Evolutionary conservation across 2,888 invertebrate genomes (phyloP).

Genomic region (Halocaridina rubra): DNA sequence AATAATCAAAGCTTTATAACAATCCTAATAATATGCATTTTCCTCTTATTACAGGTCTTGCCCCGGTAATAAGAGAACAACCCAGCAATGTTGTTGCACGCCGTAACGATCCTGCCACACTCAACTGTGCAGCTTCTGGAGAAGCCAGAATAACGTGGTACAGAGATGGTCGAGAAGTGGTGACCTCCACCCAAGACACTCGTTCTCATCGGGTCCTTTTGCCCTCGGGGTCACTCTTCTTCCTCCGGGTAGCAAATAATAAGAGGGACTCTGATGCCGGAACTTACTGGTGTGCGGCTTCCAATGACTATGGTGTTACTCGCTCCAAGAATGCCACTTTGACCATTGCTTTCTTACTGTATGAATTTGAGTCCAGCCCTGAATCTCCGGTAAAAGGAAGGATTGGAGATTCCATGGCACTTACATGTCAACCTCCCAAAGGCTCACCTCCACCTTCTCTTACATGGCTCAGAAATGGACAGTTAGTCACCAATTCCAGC

Average conservation of each 20-base stretch:
- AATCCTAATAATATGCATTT: too few species aligned
- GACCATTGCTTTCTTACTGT: conserved; percentile 94
- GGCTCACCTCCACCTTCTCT: conserved; percentile 95
- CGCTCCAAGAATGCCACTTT: conserved; percentile 93
- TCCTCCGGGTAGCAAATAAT: conserved; percentile 92
- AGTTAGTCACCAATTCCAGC: conserved; percentile 64
- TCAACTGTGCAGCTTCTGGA: conserved; percentile 98
- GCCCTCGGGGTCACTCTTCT: conserved; percentile 91
- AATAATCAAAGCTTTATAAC: too few species aligned
- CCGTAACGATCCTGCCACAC: conserved; percentile 95
- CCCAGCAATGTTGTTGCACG: conserved; percentile 96
- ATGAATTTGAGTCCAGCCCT: conserved; percentile 93
- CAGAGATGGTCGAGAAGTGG: conserved; percentile 81
- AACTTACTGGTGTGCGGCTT: conserved; percentile 96
- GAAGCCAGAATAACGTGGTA: conserved; percentile 95
- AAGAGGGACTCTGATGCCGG: conserved; percentile 74
- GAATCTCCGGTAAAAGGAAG: conserved; percentile 90
- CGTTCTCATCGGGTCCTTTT: conserved; percentile 84
- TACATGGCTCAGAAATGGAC: conserved; percentile 83
- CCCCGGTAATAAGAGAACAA: conserved; percentile 95
- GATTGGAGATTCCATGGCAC: conserved; percentile 87
- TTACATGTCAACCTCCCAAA: conserved; percentile 93
- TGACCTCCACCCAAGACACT: conserved; percentile 65
- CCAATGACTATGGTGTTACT: conserved; percentile 89
- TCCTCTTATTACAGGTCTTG: conserved; percentile 66